Evolutionary conservation across 2,797 vertebrate genomes (phyloP), one percentile per base, ranked within the genome.

Genomic region (Enteromius unitaeniatus): DNA sequence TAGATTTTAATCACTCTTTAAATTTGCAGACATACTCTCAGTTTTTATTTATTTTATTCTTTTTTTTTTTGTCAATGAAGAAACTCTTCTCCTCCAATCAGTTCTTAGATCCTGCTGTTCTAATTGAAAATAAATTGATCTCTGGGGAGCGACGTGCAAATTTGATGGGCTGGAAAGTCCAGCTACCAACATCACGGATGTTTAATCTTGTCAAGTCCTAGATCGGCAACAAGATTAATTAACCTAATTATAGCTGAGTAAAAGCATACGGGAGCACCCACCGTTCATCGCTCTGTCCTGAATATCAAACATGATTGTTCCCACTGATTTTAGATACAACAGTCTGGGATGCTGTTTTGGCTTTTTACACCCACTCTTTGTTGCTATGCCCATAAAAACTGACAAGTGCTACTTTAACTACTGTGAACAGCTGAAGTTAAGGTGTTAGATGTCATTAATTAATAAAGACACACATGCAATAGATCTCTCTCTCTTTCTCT

Each of bases 91-190:
- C n/a, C 34, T 28, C 74, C 68, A 64, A 80, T 82, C 55, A n/a
- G 26, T 75, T 87, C 62, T 82, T 40, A 87, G 81, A 91, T 90
- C 87, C 82, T 83, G 91, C 88, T 87, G 83, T 87, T 85, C 88
- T 94, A 93, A 95, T 94, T 95, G 92, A 94, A 94, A 94, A 92
- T 91, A 93, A 94, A 94, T 92, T 90, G 91, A 92, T 91, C 92
- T 51, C 91, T 64, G 76, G 89, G 89, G 92, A 93, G 87, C 49
- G 14, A 76, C 87, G 88, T 89, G 87, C 90, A 90, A 91, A 92
- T 94, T 89, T 92, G 92, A 93, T 92, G 89, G 92, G 89, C 90
- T 93, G 89, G 88, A 91, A 92, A 92, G 90, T 93, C 93, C 89
- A 81, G 90, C 88, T 78, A 89, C 88, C 67, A 86, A 85, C 84